Percentiles rank a stretch among this genome's conserved stretches.
Evolutionary conservation across 2,797 vertebrate genomes (phyloP).

Genomic region (Lagocephalus sceleratus): DNA sequence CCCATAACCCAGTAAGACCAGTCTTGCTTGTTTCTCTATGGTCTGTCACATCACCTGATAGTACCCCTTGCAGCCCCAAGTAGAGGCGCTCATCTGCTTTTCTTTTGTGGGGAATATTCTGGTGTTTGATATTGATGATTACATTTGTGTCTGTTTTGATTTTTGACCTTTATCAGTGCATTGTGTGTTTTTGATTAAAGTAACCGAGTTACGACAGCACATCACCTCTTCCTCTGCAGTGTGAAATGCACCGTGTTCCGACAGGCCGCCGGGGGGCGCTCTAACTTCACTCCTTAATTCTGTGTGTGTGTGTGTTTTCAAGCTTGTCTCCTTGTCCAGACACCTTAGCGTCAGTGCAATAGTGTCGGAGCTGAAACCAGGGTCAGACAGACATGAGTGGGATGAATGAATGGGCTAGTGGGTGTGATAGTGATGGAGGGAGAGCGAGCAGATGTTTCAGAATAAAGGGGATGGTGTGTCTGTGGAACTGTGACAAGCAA

Average conservation of each 20-base stretch:
- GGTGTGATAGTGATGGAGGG: constrained; percentile 42
- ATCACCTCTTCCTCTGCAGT: constrained; percentile 11
- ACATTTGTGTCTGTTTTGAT: background rate
- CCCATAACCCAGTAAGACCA: constrained; percentile 22
- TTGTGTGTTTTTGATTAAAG: background rate
- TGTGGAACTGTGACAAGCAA: constrained; percentile 66
- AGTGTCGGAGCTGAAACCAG: constrained; percentile 67
- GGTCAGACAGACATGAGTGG: constrained; percentile 68
- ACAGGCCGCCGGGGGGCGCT: constrained; percentile 69
- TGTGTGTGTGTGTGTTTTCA: constrained; percentile 24
- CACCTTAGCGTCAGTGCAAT: constrained; percentile 69
- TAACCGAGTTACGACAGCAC: constrained; percentile 13
- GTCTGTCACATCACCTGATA: constrained; percentile 12
- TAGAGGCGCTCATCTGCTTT: constrained; percentile 14
- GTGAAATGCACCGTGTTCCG: constrained; percentile 28
- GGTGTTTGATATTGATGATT: background rate
- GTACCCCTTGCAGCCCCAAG: background rate
- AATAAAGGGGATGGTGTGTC: constrained; percentile 62
- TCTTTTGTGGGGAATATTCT: constrained; percentile 6
- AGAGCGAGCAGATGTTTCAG: constrained; percentile 28
- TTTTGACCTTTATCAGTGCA: background rate
- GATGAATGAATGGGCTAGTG: constrained; percentile 66
- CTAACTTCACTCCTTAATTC: constrained; percentile 58
- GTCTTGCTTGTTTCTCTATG: constrained; percentile 38
- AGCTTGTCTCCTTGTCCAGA: constrained; percentile 72